Percentiles rank a stretch among this genome's conserved stretches.
Evolutionary conservation across 2,113 vertebrate genomes (phyloP).

Genomic region (Oncorhynchus kisutch): DNA sequence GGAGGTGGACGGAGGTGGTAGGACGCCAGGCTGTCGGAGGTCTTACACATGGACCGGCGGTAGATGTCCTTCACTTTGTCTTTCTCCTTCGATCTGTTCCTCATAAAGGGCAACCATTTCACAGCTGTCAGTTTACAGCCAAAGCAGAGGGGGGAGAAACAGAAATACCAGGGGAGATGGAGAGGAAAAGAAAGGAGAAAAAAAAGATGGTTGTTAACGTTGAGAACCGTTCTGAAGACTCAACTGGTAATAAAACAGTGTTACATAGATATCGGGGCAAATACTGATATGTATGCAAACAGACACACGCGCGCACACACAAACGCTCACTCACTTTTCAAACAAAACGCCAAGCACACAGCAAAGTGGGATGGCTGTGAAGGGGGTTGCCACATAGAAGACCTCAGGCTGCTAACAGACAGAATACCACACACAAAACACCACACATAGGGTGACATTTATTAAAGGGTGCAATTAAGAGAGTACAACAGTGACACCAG

Average conservation of each 20-base stretch:
- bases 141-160: slow-evolving; percentile 59
- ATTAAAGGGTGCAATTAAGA: slow-evolving; percentile 76
- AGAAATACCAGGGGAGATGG: slow-evolving; percentile 72
- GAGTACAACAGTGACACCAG: background rate
- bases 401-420: slow-evolving; percentile 28
- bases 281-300: slow-evolving; percentile 18
- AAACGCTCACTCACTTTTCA: background rate
- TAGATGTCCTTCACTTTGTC: slow-evolving; percentile 99
- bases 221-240: slow-evolving; percentile 55
- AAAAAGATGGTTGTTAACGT: slow-evolving; percentile 90
- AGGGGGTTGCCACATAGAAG: slow-evolving; percentile 12
- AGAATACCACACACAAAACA: slow-evolving; percentile 32
- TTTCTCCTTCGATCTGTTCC: slow-evolving; percentile 99
- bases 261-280: slow-evolving; percentile 6
- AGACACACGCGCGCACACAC: background rate
- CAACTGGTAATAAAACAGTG: slow-evolving; percentile 17
- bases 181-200: slow-evolving; percentile 59
- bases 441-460: slow-evolving; percentile 43
- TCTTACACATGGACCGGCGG: slow-evolving; percentile 99
- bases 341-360: slow-evolving; percentile 18
- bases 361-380: slow-evolving; percentile 35
- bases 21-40: slow-evolving; percentile 76
- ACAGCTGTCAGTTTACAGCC: slow-evolving; percentile 84
- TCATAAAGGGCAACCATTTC: slow-evolving; percentile 99
- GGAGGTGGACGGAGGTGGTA: slow-evolving; percentile 64